Evolutionary conservation across 2,888 invertebrate genomes (phyloP), one percentile per base, ranked within the genome.

Genomic region (Meteorus colon): DNA sequence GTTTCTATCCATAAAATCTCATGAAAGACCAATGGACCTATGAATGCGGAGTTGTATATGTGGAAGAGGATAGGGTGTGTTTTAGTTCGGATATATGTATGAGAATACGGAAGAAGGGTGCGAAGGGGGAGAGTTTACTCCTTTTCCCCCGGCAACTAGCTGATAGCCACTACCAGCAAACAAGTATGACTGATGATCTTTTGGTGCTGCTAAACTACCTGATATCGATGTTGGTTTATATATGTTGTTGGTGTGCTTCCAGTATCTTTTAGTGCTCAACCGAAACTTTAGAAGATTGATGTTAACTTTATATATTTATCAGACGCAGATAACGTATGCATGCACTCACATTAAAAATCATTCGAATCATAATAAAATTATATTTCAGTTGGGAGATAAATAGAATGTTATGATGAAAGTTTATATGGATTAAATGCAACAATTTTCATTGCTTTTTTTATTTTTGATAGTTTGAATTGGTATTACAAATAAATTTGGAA

Each of bases 111-210:
- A 29, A 51, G 68, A 24, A 16, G 31, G 19, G 60, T 31, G 31
- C 16, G 31, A 16, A 72, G n/a, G 29, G 4, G 34, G 37, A 59
- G 41, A 55, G 48, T 60, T 37, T 29, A 19, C 41, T 63, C 16
- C 74, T 72, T 68, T 62, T 65, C 60, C 51, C 51, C 48, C 63
- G 62, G 63, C 41, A 73, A 74, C 68, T 78, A 69, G 66, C 74
- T 68, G 75, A 75, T 73, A 79, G 78, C 74, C 41, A 41, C 75
- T 51, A 74, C 73, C 73, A 78, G 81, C 81, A 84, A 83, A 84
- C 83, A 83, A 83, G 79, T 82, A 83, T 83, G 84, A 84, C 81
- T 82, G 82, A 84, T 84, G 83, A 82, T 81, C 78, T 69, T 63
- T 41, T 14, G 41, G 71, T 71, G 45, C 55, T 48, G 41, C 51